These are phyloP conservation scores for Eumeta japonica DNA, from an alignment of 1,140 invertebrate genomes.

Conservation along the genomic window DNA sequence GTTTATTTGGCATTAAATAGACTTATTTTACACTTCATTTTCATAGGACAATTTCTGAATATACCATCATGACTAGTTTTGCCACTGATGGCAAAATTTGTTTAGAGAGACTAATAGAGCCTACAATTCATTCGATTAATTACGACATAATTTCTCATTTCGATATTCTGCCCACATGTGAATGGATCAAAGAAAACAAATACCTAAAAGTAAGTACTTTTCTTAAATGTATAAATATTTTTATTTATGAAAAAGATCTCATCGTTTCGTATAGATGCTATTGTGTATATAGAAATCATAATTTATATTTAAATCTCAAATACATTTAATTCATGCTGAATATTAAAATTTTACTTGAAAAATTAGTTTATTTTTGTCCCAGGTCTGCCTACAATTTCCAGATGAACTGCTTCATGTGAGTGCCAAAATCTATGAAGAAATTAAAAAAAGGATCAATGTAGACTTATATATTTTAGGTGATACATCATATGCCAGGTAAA, in stretches of 20 bases:
- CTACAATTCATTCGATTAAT: conserved; percentile 15
- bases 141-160: conserved; percentile 24
- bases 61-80: conserved; percentile 35
- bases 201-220: conserved; percentile 63
- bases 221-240: not conserved
- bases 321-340: too few species aligned
- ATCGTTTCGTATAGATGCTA: too few species aligned
- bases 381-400: conserved; percentile 89
- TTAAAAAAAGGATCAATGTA: conserved; percentile 61
- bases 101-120: conserved; percentile 31
- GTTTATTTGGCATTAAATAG: too few species aligned
- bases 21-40: too few species aligned
- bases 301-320: too few species aligned
- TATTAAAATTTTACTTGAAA: conserved; percentile 4
- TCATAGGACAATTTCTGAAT: too few species aligned
- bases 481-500: conserved; percentile 86
- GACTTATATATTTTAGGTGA: conserved; percentile 87
- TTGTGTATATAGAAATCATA: too few species aligned
- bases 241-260: conserved; percentile 3
- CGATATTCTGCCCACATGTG: conserved; percentile 30
- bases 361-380: conserved; percentile 16
- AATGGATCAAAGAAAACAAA: conserved; percentile 69
- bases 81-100: conserved; percentile 41
- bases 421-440: conserved; percentile 63
- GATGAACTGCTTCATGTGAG: conserved; percentile 76